Base-by-base conservation (phyloP, 2,797 vertebrate species). In the Hapalemur alaotrensis region DNA sequence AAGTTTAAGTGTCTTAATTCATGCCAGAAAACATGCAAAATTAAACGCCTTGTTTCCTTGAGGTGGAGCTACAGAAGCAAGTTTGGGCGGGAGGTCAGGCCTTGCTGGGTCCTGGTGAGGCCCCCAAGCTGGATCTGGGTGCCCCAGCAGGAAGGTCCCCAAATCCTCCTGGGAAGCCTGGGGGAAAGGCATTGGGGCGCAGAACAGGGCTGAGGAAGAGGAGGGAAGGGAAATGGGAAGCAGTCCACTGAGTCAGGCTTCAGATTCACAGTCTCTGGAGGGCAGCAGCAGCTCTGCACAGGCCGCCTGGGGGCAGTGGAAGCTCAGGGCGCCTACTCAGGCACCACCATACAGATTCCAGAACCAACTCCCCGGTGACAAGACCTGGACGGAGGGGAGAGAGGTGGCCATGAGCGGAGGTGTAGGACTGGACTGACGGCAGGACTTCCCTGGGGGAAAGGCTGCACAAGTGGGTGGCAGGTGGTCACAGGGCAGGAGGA, bases 1-100 rank as follows among this genome's bases (percentile, higher is more conserved):
- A 97, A 80, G 97, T 97, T 97, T 97, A 98, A 98, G 98, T 98
- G 98, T 98, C 98, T 98, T 98, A 98, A 98, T 98, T 98, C 98
- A 99, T 98, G 99, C 99, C 98, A 98, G 98, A 98, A 98, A 98
- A 98, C 98, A 98, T 99, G 98, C 98, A 98, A 98, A 98, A 98
- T 92, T 94, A 98, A 98, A 97, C 25, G 94, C 98, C 97, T 98
- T 50, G 0, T 96, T 98, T 97, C 97, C 96, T 97, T 95, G 97
- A 96, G 91, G 96, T 97, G 46, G 67, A 97, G 95, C 96, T 69
- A 81, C 75, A 63, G 54, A 96, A 92, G 85, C 82, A 95, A 84
- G 67, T 95, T 1, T 14, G 88, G 95, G 82, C 52, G 38, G 75
- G 23, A 17, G 95, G 91, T 95, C 70, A 17, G 22, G 97, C 91